Evolutionary conservation across 2,797 vertebrate genomes (phyloP).

Genomic region (Eupleurogrammus muticus): DNA sequence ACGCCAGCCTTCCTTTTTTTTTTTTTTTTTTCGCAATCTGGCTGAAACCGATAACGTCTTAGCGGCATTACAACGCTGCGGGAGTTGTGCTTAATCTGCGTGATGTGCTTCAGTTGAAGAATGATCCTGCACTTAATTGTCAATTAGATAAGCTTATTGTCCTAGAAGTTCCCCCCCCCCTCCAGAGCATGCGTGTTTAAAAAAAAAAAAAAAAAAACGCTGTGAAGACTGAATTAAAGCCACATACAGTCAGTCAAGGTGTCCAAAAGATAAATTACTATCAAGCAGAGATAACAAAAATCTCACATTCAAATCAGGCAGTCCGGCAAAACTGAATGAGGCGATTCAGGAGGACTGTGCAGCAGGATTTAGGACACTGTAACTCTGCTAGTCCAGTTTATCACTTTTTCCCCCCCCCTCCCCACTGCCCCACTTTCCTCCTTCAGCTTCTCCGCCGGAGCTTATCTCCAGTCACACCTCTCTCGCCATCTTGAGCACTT

Average conservation of each 20-base stretch:
- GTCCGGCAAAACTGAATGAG: slow-evolving; percentile 11
- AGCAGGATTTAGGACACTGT: slow-evolving; percentile 23
- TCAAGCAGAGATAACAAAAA: slow-evolving; percentile 45
- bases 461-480: slow-evolving; percentile 71
- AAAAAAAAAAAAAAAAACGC: too few relatives aligned
- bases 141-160: slow-evolving; percentile 45
- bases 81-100: slow-evolving; percentile 45
- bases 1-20: slow-evolving; percentile 29
- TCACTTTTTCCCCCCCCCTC: slow-evolving; percentile 1
- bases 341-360: slow-evolving; percentile 15
- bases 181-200: slow-evolving; percentile 16
- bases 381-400: slow-evolving; percentile 38
- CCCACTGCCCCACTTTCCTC: slow-evolving; percentile 5
- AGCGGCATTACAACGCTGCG: slow-evolving; percentile 39
- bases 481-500: slow-evolving; percentile 65
- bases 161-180: slow-evolving; percentile 17
- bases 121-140: slow-evolving; percentile 48
- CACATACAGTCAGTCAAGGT: slow-evolving; percentile 9
- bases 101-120: slow-evolving; percentile 40
- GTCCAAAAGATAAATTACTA: slow-evolving; percentile 40
- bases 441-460: slow-evolving; percentile 21
- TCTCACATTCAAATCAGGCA: slow-evolving; percentile 33
- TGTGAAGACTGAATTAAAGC: slow-evolving; percentile 29
- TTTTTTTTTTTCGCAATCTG: slow-evolving; percentile 68
- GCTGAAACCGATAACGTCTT: slow-evolving; percentile 59